Evolutionary conservation across 2,888 invertebrate genomes (phyloP).

Genomic region (Cordilura impudica): DNA sequence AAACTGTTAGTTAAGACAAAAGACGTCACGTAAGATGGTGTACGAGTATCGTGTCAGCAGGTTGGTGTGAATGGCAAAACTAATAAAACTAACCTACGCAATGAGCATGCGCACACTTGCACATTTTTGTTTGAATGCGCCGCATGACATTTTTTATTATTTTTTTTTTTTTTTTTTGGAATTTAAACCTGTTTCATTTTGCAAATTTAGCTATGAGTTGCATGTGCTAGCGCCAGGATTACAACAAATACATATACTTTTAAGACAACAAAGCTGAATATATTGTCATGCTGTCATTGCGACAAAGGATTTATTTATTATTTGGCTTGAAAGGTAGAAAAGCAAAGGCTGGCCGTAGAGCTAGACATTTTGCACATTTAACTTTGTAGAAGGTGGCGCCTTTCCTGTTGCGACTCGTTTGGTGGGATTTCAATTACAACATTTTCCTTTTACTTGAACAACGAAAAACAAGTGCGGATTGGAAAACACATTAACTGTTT

Average conservation of each 20-base stretch:
- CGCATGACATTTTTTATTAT: slow-evolving; percentile 18
- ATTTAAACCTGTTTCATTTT: neutral
- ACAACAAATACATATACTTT: neutral
- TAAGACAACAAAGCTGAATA: neutral
- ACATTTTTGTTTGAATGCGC: slow-evolving; percentile 21
- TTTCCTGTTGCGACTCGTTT: slow-evolving; percentile 51
- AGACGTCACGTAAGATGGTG: neutral
- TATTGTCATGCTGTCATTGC: slow-evolving; percentile 47
- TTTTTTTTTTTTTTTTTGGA: neutral
- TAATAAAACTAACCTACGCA: slow-evolving; percentile 24
- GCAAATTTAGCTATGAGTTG: slow-evolving; percentile 3
- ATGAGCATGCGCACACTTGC: slow-evolving; percentile 34
- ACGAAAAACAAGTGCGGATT: slow-evolving; percentile 24
- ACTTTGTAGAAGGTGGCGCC: slow-evolving; percentile 58
- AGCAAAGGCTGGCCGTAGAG: neutral
- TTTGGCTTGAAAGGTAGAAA: slow-evolving; percentile 25
- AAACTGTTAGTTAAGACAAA: too few relatives aligned
- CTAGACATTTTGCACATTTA: slow-evolving; percentile 45
- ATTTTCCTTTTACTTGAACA: neutral
- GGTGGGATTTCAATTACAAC: slow-evolving; percentile 53
- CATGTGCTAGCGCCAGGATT: slow-evolving; percentile 3
- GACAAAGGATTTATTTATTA: slow-evolving; percentile 44
- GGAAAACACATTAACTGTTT: slow-evolving; percentile 32
- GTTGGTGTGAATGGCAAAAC: slow-evolving; percentile 40
- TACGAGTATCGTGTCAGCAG: slow-evolving; percentile 19